phyloP scores from a whole-genome alignment of 2,888 invertebrate species.

The Cotesia congregata region DNA sequence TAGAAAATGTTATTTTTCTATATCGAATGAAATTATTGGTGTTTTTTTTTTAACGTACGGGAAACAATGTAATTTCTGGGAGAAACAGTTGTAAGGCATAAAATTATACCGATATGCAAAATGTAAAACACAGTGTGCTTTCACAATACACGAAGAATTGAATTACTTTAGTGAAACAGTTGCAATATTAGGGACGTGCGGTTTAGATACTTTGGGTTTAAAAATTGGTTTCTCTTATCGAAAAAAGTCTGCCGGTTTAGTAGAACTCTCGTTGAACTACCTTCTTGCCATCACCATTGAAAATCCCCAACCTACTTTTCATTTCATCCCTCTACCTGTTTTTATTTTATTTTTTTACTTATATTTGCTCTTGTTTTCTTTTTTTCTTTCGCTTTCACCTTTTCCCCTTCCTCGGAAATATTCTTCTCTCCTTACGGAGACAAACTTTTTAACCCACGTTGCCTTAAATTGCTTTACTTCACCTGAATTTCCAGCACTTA shows the following conservation, averaged over 20 bases:
- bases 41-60: too few species aligned
- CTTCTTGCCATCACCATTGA: slow-evolving; percentile 2
- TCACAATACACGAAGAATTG: slow-evolving; percentile 27
- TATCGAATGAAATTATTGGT: too few species aligned
- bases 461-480: slow-evolving; percentile 55
- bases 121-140: slow-evolving; percentile 28
- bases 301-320: neutral
- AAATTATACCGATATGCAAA: slow-evolving; percentile 14
- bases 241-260: neutral
- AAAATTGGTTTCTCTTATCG: slow-evolving; percentile 54
- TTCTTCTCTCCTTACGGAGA: slow-evolving; percentile 33
- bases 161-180: slow-evolving; percentile 38
- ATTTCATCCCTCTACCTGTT: slow-evolving; percentile 11
- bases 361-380: neutral
- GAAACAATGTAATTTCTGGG: neutral
- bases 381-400: slow-evolving; percentile 39
- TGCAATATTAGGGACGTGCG: slow-evolving; percentile 45
- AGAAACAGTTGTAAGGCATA: neutral
- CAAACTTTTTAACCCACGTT: slow-evolving; percentile 53
- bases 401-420: slow-evolving; percentile 23
- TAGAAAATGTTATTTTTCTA: too few species aligned
- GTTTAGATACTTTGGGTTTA: slow-evolving; percentile 49
- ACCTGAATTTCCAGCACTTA: neutral
- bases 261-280: neutral
- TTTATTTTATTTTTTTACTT: neutral